Conservation (phyloP, 2,888 invertebrate genomes). For the Lissonota sp. region DNA sequence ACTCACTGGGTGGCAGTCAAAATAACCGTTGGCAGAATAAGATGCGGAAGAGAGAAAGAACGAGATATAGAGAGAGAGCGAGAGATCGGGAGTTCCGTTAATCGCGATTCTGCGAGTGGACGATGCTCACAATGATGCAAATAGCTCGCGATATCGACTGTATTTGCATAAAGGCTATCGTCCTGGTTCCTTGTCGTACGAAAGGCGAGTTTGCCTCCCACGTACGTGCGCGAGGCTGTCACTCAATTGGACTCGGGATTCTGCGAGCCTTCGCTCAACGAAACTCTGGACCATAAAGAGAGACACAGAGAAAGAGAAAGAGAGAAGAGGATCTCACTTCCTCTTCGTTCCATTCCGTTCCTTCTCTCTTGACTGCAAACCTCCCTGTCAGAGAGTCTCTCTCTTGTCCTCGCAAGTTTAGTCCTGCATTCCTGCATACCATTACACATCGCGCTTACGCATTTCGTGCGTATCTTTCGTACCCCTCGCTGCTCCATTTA, state of each 20-base stretch:
- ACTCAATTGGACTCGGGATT: conserved; percentile 76
- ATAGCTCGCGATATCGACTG: conserved; percentile 70
- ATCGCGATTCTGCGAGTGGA: conserved; percentile 62
- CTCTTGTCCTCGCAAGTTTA: conserved; percentile 27
- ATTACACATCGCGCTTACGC: conserved; percentile 79
- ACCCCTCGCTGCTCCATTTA: conserved; percentile 40
- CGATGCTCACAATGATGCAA: conserved; percentile 55
- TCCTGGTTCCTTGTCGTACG: conserved; percentile 76
- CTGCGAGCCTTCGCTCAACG: conserved; percentile 69
- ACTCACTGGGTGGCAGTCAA: conserved; percentile 56
- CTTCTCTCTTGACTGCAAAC: conserved; percentile 70
- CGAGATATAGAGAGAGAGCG: conserved; percentile 14
- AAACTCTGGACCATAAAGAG: conserved; percentile 42
- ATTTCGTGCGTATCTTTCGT: conserved; percentile 73
- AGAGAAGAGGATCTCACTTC: conserved; percentile 62
- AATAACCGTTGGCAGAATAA: conserved; percentile 48
- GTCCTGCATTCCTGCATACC: conserved; percentile 82
- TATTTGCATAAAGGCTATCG: conserved; percentile 80
- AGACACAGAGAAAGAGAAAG: conserved; percentile 42
- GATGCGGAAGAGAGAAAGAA: conserved; percentile 27
- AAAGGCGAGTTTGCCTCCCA: conserved; percentile 78
- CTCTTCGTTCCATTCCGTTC: conserved; percentile 60
- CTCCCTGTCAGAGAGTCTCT: conserved; percentile 74
- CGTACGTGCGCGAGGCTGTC: conserved; percentile 80
- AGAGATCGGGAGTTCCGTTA: conserved; percentile 62